These are phyloP conservation scores for Pedionomus torquatus DNA, from an alignment of 2,113 vertebrate species.

Conservation along the genomic window DNA sequence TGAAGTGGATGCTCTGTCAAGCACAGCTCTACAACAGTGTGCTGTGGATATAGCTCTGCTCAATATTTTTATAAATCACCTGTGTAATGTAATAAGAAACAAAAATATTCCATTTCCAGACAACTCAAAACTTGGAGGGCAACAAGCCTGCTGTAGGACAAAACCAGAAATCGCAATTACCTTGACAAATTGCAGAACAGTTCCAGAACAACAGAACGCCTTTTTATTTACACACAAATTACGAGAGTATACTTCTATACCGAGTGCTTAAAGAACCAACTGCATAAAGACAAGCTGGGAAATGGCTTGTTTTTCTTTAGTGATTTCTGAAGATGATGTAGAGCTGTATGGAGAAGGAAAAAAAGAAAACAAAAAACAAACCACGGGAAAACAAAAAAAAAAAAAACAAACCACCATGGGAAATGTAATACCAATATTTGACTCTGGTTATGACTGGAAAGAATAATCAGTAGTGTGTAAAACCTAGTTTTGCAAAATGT, in stretches of 20 bases:
- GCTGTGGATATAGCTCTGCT: background rate
- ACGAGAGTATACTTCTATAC: background rate
- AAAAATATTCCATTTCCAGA: background rate
- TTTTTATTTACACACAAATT: background rate
- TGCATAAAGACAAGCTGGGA: background rate
- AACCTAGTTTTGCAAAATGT: background rate
- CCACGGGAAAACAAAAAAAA: fast-evolving
- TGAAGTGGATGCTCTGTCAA: background rate
- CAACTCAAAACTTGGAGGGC: background rate
- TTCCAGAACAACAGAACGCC: background rate
- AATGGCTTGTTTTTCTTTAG: background rate
- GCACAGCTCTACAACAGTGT: background rate
- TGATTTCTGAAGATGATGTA: background rate
- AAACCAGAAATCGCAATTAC: background rate
- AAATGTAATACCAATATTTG: background rate
- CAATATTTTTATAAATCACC: background rate
- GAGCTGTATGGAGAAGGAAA: background rate
- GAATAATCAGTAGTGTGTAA: fast-evolving
- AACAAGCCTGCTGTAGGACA: background rate
- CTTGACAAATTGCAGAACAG: background rate
- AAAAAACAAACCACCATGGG: no score
- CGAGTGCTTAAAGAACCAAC: background rate
- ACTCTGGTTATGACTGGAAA: background rate
- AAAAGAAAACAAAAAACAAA: background rate
- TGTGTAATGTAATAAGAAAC: background rate